These are phyloP conservation scores for Strigamia maritima DNA, from an alignment of 2,888 invertebrate species.

Conservation along the genomic window DNA sequence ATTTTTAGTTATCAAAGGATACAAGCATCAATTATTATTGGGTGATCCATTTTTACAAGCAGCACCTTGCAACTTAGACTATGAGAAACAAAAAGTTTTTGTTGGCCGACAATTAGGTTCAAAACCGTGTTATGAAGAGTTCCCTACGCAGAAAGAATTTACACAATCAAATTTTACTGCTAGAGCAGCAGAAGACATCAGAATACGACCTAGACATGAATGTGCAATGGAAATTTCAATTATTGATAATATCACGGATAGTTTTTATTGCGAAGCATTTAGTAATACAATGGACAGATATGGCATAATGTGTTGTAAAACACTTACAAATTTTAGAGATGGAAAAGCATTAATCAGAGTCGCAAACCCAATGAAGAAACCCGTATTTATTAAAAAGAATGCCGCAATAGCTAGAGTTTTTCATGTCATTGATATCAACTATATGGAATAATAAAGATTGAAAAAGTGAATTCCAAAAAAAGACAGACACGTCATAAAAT, in stretches of 20 bases:
- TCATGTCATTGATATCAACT: no score
- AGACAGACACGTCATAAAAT: no score
- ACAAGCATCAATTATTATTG: no score
- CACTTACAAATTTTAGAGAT: background rate
- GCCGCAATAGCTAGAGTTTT: background rate
- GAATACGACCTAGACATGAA: background rate
- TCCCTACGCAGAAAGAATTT: background rate
- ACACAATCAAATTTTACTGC: background rate
- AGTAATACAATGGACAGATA: background rate
- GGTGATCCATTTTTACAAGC: no score
- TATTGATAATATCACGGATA: background rate
- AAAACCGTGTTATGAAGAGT: no score
- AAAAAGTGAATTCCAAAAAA: no score
- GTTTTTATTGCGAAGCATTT: background rate
- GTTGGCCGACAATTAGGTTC: no score
- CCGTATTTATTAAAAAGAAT: background rate
- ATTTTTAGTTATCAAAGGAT: no score
- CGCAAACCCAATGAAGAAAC: background rate
- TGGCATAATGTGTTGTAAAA: background rate
- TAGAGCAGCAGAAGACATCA: background rate
- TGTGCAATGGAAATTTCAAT: background rate
- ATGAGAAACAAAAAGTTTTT: no score
- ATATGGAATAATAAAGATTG: no score
- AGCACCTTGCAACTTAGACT: no score
- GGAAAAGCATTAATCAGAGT: background rate